Percentiles rank a stretch among this genome's conserved stretches.
These are phyloP conservation scores for Chrysina gloriosa DNA, from an alignment of 2,888 invertebrate species.

Conservation along the genomic window DNA sequence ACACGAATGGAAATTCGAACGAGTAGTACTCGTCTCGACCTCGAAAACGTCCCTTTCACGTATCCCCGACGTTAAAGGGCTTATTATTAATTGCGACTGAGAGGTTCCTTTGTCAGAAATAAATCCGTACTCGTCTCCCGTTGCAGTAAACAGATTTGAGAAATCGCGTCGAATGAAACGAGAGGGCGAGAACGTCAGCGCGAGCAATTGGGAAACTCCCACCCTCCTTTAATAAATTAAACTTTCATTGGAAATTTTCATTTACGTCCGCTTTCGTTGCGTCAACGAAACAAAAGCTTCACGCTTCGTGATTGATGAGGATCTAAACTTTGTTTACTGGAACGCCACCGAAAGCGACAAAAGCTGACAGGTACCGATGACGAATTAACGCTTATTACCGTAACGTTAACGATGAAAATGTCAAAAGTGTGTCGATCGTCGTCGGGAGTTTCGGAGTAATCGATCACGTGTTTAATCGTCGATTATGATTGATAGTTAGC, in stretches of 20 bases:
- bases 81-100: conserved; percentile 12
- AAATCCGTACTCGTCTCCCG: no score
- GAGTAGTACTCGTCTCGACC: conserved; percentile 15
- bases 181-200: no score
- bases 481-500: no score
- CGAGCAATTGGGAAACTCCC: no score
- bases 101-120: neutral
- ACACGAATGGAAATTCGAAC: conserved; percentile 4
- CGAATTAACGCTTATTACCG: neutral
- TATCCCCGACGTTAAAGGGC: neutral
- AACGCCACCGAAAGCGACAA: neutral
- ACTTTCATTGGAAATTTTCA: neutral
- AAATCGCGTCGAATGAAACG: no score
- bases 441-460: neutral
- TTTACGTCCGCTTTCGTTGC: neutral
- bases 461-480: neutral
- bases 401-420: neutral
- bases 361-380: neutral
- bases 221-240: conserved; percentile 9
- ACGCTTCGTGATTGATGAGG: conserved; percentile 2
- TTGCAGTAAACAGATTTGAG: no score
- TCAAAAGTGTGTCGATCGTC: neutral
- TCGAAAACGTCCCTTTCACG: neutral
- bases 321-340: neutral
- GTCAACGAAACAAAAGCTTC: neutral